Evolutionary conservation across 2,888 invertebrate genomes (phyloP).

Genomic region (Leptodirus hochenwartii): DNA sequence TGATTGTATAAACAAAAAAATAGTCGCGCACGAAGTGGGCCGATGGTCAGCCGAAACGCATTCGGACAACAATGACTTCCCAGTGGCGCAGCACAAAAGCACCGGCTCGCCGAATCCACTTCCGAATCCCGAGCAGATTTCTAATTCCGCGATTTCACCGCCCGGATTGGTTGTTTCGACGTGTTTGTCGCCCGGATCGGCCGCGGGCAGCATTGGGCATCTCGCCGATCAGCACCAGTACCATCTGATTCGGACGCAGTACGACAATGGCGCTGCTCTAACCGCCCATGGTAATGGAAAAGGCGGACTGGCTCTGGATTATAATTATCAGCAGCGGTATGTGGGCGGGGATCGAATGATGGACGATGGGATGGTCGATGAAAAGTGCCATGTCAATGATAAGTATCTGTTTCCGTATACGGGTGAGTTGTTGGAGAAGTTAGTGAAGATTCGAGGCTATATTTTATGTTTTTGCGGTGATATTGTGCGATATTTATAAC

Average conservation of each 20-base stretch:
- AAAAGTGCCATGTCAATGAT: slow-evolving; percentile 52
- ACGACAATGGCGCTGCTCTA: slow-evolving; percentile 22
- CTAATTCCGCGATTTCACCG: slow-evolving; percentile 51
- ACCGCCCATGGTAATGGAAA: slow-evolving; percentile 10
- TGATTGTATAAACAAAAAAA: no score
- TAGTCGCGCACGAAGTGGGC: slow-evolving; percentile 30
- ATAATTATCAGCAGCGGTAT: slow-evolving; percentile 12
- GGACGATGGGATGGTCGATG: slow-evolving; percentile 31
- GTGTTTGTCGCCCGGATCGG: slow-evolving; percentile 32
- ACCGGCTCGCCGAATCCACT: slow-evolving; percentile 48
- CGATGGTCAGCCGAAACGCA: slow-evolving; percentile 68
- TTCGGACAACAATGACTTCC: slow-evolving; percentile 53
- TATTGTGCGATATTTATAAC: no score
- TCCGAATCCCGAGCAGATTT: slow-evolving; percentile 70
- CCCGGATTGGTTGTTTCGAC: no score
- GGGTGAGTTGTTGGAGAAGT: no score
- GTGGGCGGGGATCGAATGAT: neutral
- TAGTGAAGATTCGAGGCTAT: no score
- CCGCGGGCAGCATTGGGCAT: no score
- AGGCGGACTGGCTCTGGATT: slow-evolving; percentile 11
- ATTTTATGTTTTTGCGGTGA: no score
- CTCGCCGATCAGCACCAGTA: slow-evolving; percentile 33
- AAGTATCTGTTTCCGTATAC: slow-evolving; percentile 76
- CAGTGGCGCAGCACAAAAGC: no score
- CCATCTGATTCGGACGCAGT: slow-evolving; percentile 24